A percentile compares a stretch with the other conserved stretches of the same genome.
Evolutionary conservation across 2,113 vertebrate species (phyloP).

Genomic region (Antennarius striatus): DNA sequence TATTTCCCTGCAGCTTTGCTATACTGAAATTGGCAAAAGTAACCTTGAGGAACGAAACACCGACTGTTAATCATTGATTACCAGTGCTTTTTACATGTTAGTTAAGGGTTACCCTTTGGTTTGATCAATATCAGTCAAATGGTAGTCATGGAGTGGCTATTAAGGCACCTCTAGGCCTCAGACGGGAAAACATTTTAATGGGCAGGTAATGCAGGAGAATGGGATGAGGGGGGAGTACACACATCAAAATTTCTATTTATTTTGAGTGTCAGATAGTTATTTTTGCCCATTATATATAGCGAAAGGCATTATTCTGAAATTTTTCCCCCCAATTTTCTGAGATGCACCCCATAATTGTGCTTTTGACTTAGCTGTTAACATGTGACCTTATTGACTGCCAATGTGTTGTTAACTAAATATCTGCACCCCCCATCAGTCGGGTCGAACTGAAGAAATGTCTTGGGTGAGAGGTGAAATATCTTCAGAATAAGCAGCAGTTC

Average conservation of each 20-base stretch:
- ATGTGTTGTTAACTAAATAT: no score
- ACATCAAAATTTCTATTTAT: neutral
- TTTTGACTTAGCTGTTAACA: no score
- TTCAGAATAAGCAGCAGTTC: no score
- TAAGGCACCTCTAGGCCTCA: conserved; percentile 31
- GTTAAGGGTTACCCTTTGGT: conserved; percentile 70
- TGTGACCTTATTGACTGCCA: no score
- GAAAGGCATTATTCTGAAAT: no score
- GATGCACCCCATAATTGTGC: no score
- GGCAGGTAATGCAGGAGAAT: conserved; percentile 14
- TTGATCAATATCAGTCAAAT: conserved; percentile 73
- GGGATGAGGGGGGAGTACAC: conserved; percentile 6
- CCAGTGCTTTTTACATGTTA: conserved; percentile 63
- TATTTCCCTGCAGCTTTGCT: conserved; percentile 53
- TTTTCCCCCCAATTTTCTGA: no score
- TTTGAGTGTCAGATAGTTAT: neutral
- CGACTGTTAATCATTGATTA: conserved; percentile 74
- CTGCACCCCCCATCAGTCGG: no score
- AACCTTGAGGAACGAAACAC: conserved; percentile 66
- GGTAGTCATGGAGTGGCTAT: conserved; percentile 42
- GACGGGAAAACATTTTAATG: conserved; percentile 44
- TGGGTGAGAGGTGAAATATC: no score
- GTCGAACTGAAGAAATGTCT: no score
- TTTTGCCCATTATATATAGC: neutral
- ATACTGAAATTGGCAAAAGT: conserved; percentile 60